phyloP scores from a whole-genome alignment of 2,888 invertebrate genomes.

The Drosophila affinis region DNA sequence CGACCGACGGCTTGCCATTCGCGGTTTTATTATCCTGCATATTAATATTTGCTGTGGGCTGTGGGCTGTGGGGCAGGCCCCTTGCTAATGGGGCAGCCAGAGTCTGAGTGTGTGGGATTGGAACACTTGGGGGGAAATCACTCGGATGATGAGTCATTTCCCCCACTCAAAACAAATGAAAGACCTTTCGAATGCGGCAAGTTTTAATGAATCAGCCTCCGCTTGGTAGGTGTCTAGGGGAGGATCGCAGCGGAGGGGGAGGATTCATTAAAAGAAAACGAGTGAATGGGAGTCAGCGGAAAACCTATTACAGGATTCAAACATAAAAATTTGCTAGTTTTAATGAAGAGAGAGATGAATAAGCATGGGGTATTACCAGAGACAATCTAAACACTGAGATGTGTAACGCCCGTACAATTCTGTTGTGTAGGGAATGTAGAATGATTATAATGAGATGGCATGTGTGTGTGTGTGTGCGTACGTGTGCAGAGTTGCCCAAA shows the following conservation, averaged over 20 bases:
- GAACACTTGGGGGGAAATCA: neutral
- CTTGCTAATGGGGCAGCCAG: slow-evolving; percentile 11
- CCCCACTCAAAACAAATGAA: no score
- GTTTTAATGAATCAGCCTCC: neutral
- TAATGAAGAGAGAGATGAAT: no score
- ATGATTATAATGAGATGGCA: no score
- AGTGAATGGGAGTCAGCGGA: neutral
- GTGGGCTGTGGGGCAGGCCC: slow-evolving; percentile 10
- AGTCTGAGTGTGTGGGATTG: slow-evolving; percentile 9
- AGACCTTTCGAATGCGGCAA: neutral
- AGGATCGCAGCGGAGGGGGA: neutral
- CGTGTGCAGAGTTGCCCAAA: no score
- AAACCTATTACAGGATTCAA: neutral
- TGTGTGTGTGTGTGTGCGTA: no score
- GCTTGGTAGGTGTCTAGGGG: neutral
- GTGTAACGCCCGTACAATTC: no score
- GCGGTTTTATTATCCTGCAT: slow-evolving; percentile 41
- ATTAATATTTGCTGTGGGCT: slow-evolving; percentile 34
- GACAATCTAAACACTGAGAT: no score
- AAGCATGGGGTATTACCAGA: no score
- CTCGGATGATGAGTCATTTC: neutral
- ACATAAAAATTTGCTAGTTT: no score
- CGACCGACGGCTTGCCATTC: slow-evolving; percentile 10
- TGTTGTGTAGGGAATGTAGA: no score
- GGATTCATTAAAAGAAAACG: neutral